phyloP scores from a whole-genome alignment of 2,797 vertebrate genomes.

The Phalanger gymnotis region DNA sequence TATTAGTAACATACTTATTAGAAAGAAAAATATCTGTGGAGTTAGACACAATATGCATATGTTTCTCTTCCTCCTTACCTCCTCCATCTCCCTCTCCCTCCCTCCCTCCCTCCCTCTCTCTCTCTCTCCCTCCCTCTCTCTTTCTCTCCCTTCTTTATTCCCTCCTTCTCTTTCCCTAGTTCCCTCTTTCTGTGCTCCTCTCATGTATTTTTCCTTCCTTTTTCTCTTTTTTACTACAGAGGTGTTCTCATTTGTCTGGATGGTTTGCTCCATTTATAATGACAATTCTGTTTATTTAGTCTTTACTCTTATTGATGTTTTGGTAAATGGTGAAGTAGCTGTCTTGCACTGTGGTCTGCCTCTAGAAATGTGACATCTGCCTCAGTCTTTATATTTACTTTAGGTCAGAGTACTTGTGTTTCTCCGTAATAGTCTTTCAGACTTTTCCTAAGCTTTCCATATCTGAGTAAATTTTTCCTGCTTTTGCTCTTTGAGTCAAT shows the following conservation, averaged over 20 bases:
- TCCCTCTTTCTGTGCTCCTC: background rate
- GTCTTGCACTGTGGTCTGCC: conserved; percentile 37
- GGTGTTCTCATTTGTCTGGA: background rate
- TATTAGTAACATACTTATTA: background rate
- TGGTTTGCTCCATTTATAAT: background rate
- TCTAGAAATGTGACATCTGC: conserved; percentile 49
- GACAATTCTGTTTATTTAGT: background rate
- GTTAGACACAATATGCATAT: background rate
- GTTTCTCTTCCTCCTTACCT: background rate
- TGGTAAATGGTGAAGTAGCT: conserved; percentile 51
- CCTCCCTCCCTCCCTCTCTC: background rate
- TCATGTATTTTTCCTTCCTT: background rate
- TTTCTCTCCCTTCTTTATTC: background rate
- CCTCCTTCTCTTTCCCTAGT: background rate
- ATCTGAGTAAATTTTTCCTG: background rate
- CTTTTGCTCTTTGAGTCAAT: background rate
- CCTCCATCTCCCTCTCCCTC: too few relatives aligned
- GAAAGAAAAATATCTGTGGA: background rate
- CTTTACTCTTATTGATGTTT: conserved; percentile 57
- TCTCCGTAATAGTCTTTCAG: conserved; percentile 15
- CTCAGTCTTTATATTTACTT: conserved; percentile 44
- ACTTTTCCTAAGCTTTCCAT: background rate
- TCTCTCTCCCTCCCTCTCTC: background rate
- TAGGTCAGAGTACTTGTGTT: conserved; percentile 29
- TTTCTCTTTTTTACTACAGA: background rate